Evolutionary conservation across 2,797 vertebrate genomes (phyloP).

Genomic region (Natrix natrix): DNA sequence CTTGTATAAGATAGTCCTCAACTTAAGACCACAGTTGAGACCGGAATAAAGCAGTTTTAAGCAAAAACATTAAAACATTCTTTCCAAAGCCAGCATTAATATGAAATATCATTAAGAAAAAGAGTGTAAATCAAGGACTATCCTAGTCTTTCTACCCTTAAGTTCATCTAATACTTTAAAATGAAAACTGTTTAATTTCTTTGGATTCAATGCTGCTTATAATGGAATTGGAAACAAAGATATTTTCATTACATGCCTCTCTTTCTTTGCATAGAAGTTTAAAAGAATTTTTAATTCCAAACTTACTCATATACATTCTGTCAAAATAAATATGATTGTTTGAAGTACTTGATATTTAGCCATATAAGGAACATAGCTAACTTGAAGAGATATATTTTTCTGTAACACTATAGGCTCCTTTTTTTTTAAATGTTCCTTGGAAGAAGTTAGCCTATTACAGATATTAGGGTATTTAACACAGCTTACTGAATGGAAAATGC

Average conservation of each 20-base stretch:
- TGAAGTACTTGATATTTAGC: neutral
- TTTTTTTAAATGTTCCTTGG: neutral
- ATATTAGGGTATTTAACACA: neutral
- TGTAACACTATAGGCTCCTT: neutral
- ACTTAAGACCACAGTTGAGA: neutral
- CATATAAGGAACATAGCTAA: neutral
- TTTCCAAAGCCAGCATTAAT: too few species aligned
- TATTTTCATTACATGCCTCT: constrained; percentile 23
- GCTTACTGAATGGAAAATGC: neutral
- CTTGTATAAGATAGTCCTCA: neutral
- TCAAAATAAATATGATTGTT: constrained; percentile 19
- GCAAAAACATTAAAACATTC: neutral
- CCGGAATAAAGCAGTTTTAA: neutral
- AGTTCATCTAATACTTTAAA: neutral
- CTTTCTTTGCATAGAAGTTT: neutral
- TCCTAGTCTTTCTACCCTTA: constrained; percentile 17
- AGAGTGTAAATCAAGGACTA: neutral
- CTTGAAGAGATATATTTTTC: neutral
- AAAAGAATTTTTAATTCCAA: neutral
- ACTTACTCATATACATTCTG: neutral
- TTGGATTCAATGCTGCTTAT: neutral
- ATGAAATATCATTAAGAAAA: neutral
- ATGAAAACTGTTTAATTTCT: neutral
- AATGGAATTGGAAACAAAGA: neutral
- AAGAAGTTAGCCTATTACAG: neutral